Percentiles rank a stretch among this genome's conserved stretches.
These are phyloP conservation scores for Xyrauchen texanus DNA, from an alignment of 2,113 vertebrate genomes.

Conservation along the genomic window DNA sequence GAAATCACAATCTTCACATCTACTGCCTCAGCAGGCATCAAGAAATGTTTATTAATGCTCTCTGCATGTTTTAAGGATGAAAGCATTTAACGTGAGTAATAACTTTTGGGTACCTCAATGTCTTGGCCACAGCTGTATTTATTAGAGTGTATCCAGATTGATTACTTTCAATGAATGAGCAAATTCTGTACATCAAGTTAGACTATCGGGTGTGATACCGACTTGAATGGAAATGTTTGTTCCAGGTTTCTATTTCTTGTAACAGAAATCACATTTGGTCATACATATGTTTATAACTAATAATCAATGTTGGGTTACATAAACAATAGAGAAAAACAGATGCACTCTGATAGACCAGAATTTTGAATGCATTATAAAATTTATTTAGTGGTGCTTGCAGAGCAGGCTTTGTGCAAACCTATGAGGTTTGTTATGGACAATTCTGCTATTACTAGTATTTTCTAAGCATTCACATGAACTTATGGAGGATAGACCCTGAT, in stretches of 20 bases:
- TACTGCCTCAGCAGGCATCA: constrained; percentile 3
- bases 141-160: constrained; percentile 24
- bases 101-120: constrained; percentile 25
- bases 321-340: background rate
- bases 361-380: background rate
- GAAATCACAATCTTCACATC: constrained; percentile 54
- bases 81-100: constrained; percentile 30
- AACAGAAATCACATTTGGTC: background rate
- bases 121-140: constrained; percentile 37
- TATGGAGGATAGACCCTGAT: too few species aligned
- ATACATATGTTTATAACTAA: background rate
- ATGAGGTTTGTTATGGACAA: too few species aligned
- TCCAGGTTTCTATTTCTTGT: background rate
- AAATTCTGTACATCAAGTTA: constrained; percentile 25
- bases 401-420: too few species aligned
- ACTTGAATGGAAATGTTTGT: background rate
- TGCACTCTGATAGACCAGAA: background rate
- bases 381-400: too few species aligned
- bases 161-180: constrained; percentile 39
- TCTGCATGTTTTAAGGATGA: constrained; percentile 28
- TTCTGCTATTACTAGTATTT: too few species aligned
- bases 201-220: background rate
- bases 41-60: constrained; percentile 34
- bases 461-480: too few species aligned
- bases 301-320: background rate